phyloP scores from a whole-genome alignment of 2,888 invertebrate species.

The Cryptus armator region DNA sequence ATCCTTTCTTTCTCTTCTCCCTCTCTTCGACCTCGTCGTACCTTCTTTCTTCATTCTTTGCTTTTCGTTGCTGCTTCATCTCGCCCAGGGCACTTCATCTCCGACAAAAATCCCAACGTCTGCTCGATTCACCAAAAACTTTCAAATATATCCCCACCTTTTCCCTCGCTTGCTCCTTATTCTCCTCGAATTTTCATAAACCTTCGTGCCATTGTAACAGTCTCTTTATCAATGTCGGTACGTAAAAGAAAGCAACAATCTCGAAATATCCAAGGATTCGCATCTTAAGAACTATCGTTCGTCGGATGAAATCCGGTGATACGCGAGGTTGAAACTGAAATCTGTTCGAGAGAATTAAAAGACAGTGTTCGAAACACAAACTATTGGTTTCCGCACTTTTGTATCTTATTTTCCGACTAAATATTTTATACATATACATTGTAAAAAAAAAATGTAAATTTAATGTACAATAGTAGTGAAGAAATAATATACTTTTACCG shows the following conservation, averaged over 20 bases:
- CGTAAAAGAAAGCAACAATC: neutral
- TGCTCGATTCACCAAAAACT: slow-evolving; percentile 18
- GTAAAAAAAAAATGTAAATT: too few species aligned
- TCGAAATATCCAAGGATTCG: neutral
- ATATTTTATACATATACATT: too few species aligned
- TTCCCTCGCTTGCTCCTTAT: neutral
- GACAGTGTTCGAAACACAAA: too few species aligned
- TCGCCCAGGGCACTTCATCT: slow-evolving; percentile 44
- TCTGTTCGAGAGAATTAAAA: too few species aligned
- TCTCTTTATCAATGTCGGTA: neutral
- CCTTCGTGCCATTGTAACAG: neutral
- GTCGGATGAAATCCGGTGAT: too few species aligned
- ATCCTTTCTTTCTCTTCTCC: slow-evolving; percentile 53
- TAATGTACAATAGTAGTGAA: too few species aligned
- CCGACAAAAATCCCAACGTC: slow-evolving; percentile 46
- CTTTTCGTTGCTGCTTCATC: slow-evolving; percentile 45
- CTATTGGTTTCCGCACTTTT: too few species aligned
- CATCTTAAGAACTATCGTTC: too few species aligned
- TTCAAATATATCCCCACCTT: slow-evolving; percentile 13
- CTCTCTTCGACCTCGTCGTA: slow-evolving; percentile 51
- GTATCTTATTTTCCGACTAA: too few species aligned
- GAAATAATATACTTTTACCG: too few species aligned
- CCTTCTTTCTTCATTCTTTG: slow-evolving; percentile 39
- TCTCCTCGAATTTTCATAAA: neutral
- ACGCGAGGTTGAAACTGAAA: too few species aligned